Evolutionary conservation across 1,140 invertebrate species (phyloP).

Genomic region (Whitmania pigra): DNA sequence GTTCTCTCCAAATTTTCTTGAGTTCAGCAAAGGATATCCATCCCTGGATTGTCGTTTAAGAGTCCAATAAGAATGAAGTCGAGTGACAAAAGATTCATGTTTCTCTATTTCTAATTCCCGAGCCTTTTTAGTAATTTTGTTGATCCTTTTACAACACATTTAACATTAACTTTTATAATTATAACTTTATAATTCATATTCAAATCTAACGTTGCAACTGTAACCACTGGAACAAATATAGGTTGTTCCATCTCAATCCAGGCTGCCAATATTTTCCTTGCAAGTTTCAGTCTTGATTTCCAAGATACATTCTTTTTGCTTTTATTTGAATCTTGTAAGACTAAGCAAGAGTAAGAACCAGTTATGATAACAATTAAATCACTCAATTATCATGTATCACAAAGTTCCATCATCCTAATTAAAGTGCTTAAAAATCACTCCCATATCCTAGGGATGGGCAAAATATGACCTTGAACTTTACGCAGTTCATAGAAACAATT

Average conservation of each 20-base stretch:
- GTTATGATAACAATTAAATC: too few relatives aligned
- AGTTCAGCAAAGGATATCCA: conserved; percentile 69
- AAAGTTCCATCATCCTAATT: too few relatives aligned
- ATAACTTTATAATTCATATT: background rate
- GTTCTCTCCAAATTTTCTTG: conserved; percentile 15
- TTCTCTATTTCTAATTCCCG: conserved; percentile 51
- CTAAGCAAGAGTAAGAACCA: too few relatives aligned
- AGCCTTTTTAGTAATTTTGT: conserved; percentile 13
- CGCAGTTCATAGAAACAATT: too few relatives aligned
- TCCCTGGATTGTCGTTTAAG: conserved; percentile 82
- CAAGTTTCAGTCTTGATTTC: background rate
- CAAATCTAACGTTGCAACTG: conserved; percentile 1
- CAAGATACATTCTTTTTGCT: background rate
- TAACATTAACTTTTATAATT: background rate
- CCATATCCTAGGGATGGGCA: too few relatives aligned
- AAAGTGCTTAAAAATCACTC: too few relatives aligned
- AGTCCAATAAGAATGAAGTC: conserved; percentile 68
- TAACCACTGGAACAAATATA: conserved; percentile 8
- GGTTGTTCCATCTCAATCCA: conserved; percentile 11
- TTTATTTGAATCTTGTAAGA: background rate
- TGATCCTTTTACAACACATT: background rate
- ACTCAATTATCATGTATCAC: too few relatives aligned
- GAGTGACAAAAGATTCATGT: conserved; percentile 72
- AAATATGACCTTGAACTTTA: too few relatives aligned
- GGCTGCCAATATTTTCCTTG: background rate